Percentiles rank a stretch among this genome's conserved stretches.
Conservation (phyloP, 2,113 vertebrate genomes). For the Puffinus mauretanicus region DNA sequence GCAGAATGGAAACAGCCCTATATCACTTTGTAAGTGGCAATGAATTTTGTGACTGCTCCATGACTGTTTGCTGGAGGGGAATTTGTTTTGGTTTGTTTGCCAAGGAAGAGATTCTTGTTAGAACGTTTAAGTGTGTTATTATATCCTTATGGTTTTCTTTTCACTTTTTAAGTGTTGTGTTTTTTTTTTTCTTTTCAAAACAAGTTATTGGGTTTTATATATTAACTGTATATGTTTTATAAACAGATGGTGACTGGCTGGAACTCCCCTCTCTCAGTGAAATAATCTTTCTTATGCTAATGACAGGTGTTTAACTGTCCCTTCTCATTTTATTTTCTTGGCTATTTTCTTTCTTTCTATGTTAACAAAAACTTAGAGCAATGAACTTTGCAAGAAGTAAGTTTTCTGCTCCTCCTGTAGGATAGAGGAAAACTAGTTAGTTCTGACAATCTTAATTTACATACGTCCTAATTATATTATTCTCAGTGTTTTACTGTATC, state of each 20-base stretch:
- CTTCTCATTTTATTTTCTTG: background rate
- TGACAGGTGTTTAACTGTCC: background rate
- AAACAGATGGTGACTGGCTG: rapidly evolving
- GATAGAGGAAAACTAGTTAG: background rate
- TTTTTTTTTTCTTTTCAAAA: background rate
- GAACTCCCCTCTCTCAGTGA: background rate
- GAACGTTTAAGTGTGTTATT: background rate
- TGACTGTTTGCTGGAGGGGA: background rate
- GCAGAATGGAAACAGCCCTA: background rate
- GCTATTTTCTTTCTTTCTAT: background rate
- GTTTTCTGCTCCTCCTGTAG: background rate
- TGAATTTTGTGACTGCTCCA: background rate
- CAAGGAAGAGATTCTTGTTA: background rate
- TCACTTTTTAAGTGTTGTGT: background rate
- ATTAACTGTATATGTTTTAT: background rate
- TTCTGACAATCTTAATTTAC: background rate
- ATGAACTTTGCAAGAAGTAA: background rate
- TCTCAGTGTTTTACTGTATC: background rate
- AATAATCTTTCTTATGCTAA: background rate
- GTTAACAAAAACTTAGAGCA: rapidly evolving
- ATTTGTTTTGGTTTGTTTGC: background rate
- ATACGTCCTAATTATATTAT: background rate
- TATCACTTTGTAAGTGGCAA: background rate
- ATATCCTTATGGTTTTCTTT: background rate
- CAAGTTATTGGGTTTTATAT: background rate